Conservation (phyloP, 2,888 invertebrate species). For the Arge pagana region DNA sequence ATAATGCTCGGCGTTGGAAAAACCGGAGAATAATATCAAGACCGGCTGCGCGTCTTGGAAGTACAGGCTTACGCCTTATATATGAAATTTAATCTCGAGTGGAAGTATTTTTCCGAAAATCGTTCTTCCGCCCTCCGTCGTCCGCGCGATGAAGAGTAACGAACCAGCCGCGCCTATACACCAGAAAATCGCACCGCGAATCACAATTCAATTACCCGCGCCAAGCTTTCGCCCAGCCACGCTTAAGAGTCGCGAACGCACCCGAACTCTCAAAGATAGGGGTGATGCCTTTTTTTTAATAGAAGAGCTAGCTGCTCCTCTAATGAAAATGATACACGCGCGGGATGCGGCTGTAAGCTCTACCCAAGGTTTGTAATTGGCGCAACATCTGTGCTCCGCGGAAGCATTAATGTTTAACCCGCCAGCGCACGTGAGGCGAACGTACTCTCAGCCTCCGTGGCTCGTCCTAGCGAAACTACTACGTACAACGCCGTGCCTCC, state of each 20-base stretch:
- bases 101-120: conserved; percentile 41
- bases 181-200: too few species aligned
- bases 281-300: too few species aligned
- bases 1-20: conserved; percentile 53
- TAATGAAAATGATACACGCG: neutral
- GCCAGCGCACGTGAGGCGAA: conserved; percentile 34
- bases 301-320: neutral
- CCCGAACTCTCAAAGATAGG: too few species aligned
- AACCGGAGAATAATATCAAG: conserved; percentile 57
- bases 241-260: neutral
- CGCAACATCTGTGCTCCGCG: conserved; percentile 57
- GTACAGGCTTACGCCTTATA: conserved; percentile 30
- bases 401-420: conserved; percentile 57
- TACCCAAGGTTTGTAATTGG: conserved; percentile 56
- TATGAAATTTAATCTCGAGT: conserved; percentile 44
- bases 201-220: too few species aligned
- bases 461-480: neutral
- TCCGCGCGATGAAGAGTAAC: too few species aligned
- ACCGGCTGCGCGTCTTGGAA: conserved; percentile 20
- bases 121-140: conserved; percentile 24
- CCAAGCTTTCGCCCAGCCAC: neutral
- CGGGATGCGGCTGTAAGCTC: conserved; percentile 27
- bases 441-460: neutral
- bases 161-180: neutral
- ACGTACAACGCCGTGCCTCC: neutral